These are phyloP conservation scores for Ochropleura leucogaster DNA, from an alignment of 2,888 invertebrate genomes.

Conservation along the genomic window DNA sequence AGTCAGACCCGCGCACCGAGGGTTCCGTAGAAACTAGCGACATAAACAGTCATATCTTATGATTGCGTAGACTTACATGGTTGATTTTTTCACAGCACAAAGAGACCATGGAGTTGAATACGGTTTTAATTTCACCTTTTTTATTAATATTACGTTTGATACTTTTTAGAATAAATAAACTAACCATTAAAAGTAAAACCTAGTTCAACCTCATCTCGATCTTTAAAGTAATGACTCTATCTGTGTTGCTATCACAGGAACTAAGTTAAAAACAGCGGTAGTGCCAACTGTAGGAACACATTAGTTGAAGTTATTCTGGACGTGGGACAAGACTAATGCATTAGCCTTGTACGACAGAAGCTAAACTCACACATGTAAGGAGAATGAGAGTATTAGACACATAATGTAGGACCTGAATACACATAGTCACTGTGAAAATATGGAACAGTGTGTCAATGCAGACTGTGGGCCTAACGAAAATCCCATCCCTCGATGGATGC, in stretches of 20 bases:
- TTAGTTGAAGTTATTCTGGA: conserved; percentile 17
- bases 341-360: conserved; percentile 30
- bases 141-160: too few species aligned
- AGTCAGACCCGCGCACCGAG: too few species aligned
- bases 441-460: conserved; percentile 9
- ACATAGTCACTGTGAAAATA: neutral
- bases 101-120: too few species aligned
- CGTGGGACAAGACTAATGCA: conserved; percentile 55
- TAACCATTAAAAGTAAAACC: neutral
- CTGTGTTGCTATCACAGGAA: conserved; percentile 2
- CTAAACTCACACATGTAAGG: conserved; percentile 10
- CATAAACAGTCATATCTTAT: too few species aligned
- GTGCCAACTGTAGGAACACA: conserved; percentile 28
- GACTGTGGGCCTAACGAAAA: too few species aligned
- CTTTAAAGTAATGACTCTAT: neutral
- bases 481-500: too few species aligned
- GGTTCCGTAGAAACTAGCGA: too few species aligned
- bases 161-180: too few species aligned
- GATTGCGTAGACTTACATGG: too few species aligned
- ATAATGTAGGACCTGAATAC: neutral
- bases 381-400: neutral
- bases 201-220: neutral
- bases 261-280: conserved; percentile 30
- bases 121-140: too few species aligned
- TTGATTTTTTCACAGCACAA: too few species aligned